These are phyloP conservation scores for Datnioides undecimradiatus DNA, from an alignment of 2,113 vertebrate species.

Conservation along the genomic window DNA sequence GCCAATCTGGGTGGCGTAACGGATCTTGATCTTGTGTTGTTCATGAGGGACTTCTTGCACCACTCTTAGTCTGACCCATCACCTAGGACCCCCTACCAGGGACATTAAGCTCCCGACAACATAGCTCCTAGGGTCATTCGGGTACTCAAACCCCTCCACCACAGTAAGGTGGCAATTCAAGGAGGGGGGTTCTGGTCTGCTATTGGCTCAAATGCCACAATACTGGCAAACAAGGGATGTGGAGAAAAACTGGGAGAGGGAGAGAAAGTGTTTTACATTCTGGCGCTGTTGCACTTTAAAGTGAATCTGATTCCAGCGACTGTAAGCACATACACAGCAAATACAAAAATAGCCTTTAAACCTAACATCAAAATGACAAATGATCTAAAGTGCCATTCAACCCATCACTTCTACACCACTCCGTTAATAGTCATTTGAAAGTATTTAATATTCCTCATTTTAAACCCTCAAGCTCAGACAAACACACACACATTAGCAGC, in stretches of 20 bases:
- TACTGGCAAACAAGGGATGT: not conserved
- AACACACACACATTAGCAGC: not conserved
- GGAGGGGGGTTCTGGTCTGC: constrained; percentile 10
- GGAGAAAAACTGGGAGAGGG: not conserved
- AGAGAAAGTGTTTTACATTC: not conserved
- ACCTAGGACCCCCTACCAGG: too few relatives aligned
- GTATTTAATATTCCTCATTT: not conserved
- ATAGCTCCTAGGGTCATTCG: too few relatives aligned
- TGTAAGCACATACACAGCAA: not conserved
- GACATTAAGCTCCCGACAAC: too few relatives aligned
- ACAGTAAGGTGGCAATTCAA: too few relatives aligned
- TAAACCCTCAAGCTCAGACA: not conserved
- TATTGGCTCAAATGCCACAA: constrained; percentile 38
- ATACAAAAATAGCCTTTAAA: not conserved
- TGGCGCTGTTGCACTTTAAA: constrained; percentile 16
- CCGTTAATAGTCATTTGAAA: not conserved
- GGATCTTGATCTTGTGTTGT: too few relatives aligned
- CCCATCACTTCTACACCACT: not conserved
- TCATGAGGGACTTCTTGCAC: too few relatives aligned
- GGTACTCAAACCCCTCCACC: too few relatives aligned
- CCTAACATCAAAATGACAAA: not conserved
- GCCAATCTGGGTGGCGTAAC: too few relatives aligned
- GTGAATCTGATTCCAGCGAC: not conserved
- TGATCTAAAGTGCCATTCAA: not conserved
- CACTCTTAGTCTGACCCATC: too few relatives aligned